These are phyloP conservation scores for Battus philenor DNA, from an alignment of 1,140 invertebrate species.

Conservation along the genomic window DNA sequence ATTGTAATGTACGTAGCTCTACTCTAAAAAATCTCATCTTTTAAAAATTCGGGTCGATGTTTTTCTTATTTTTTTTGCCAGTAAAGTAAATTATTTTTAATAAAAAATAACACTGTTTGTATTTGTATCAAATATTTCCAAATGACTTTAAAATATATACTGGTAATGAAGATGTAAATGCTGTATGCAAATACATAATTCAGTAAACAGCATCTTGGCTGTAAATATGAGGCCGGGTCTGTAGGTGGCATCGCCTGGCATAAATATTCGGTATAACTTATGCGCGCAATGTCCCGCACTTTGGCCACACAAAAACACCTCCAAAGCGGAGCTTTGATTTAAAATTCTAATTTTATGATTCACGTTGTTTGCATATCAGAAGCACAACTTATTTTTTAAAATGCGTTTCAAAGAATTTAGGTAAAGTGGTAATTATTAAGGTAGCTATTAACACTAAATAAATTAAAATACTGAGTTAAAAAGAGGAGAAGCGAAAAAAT, in stretches of 20 bases:
- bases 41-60: too few relatives aligned
- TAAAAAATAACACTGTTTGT: too few relatives aligned
- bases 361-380: constrained; percentile 65
- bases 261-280: constrained; percentile 65
- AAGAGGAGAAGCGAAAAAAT: constrained; percentile 26
- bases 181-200: constrained; percentile 49
- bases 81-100: too few relatives aligned
- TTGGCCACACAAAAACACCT: constrained; percentile 62
- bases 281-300: constrained; percentile 43
- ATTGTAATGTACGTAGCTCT: too few relatives aligned
- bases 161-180: constrained; percentile 13
- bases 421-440: constrained; percentile 7
- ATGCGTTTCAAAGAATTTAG: not conserved
- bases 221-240: constrained; percentile 50
- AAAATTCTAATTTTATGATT: constrained; percentile 72
- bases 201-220: constrained; percentile 55
- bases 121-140: too few relatives aligned
- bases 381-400: constrained; percentile 35
- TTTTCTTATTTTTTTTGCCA: too few relatives aligned
- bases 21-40: too few relatives aligned
- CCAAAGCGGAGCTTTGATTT: constrained; percentile 64
- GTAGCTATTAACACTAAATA: constrained; percentile 1
- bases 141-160: not conserved
- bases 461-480: constrained; percentile 6
- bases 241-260: constrained; percentile 50